Base-by-base conservation (phyloP, 2,888 invertebrate genomes). In the Biston stratarius region DNA sequence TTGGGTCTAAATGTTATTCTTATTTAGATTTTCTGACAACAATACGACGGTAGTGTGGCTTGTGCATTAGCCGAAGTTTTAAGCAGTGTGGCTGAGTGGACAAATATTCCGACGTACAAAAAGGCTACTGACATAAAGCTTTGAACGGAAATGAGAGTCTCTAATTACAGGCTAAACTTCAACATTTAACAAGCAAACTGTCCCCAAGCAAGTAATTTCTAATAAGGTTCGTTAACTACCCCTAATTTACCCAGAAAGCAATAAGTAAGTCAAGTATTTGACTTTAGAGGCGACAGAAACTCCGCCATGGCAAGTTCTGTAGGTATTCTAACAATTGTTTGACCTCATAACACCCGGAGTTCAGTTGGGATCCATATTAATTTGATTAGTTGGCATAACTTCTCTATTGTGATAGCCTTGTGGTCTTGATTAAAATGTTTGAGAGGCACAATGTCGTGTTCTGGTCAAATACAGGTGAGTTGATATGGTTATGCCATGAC, bases 341-440 rank as follows among this genome's bases (percentile, higher is more conserved):
- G 69, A 69, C 64, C 64, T 64, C 48, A 60, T 61, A 69, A 64
- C 44, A 67, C 53, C 61, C 47, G 51, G 34, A 68, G 62, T 65
- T 67, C 49, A 45, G 61, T 67, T 48, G 51, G 60, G 70, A 62
- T 66, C 66, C 61, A 63, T 68, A 69, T 60, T 69, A 70, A 71
- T 71, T 69, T 63, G 63, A 65, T 71, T 69, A 73, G 61, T 70
- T 69, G 38, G 60, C 36, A 36, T 34, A 72, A 70, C 61, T 64
- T 68, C 42, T 56, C 48, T 45, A 52, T 47, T 65, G 51, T 62
- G 61, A 61, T 67, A 57, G 67, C 65, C 61, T 49, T 58, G 36
- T 63, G 59, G 56, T 61, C 57, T 66, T 65, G 62, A 65, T 72
- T 65, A 60, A 64, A 65, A 47, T 53, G 42, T 53, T 64, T 59